Conservation (phyloP, 2,113 vertebrate species). For the Canis aureus region DNA sequence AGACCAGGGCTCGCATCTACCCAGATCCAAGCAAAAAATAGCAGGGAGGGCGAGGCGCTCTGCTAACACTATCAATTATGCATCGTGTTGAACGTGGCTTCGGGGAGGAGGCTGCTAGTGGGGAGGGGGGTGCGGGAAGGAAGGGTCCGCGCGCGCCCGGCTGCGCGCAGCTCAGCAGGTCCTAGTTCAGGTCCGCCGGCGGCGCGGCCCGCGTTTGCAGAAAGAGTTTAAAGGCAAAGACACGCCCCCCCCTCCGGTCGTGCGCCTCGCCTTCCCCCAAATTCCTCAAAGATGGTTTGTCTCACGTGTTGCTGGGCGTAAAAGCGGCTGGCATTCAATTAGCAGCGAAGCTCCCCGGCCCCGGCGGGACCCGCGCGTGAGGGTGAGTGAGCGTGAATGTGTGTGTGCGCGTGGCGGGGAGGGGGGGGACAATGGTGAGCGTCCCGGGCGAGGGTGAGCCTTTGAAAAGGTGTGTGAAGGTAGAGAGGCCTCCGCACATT, state of each 20-base stretch:
- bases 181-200: constrained; percentile 19
- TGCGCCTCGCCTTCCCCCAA: constrained; percentile 13
- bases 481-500: not conserved
- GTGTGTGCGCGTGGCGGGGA: not conserved
- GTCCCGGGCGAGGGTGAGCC: not conserved
- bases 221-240: constrained; percentile 72
- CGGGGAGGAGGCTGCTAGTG: constrained; percentile 60
- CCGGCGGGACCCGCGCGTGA: constrained; percentile 49
- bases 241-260: not conserved
- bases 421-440: not conserved
- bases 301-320: constrained; percentile 67
- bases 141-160: not conserved
- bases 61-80: constrained; percentile 84
- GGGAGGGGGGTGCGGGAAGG: not conserved
- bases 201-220: constrained; percentile 1
- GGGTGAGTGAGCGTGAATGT: constrained; percentile 58
- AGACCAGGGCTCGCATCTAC: not conserved
- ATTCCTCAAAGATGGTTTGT: constrained; percentile 71
- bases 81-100: constrained; percentile 79
- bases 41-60: constrained; percentile 76
- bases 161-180: not conserved
- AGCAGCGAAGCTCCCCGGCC: not conserved
- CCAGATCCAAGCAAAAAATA: constrained; percentile 72
- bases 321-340: constrained; percentile 58
- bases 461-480: not conserved